These are phyloP conservation scores for Drosophila azteca DNA, from an alignment of 1,140 invertebrate genomes.

Conservation along the genomic window DNA sequence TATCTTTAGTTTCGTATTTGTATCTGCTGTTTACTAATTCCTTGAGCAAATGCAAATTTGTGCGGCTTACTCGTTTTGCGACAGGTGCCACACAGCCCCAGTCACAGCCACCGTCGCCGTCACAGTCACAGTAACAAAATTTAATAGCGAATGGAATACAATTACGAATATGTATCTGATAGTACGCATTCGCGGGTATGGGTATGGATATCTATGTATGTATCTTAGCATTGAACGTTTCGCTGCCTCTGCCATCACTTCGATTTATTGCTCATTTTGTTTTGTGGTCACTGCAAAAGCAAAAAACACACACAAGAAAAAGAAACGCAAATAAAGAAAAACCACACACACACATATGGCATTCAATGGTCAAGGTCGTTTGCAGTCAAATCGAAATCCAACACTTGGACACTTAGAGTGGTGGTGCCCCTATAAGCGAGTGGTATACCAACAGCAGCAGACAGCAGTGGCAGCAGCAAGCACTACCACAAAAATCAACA, in stretches of 20 bases:
- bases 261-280: conserved; percentile 77
- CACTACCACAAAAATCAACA: conserved; percentile 18
- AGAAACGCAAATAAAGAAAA: conserved; percentile 20
- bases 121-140: conserved; percentile 19
- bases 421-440: background rate
- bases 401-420: conserved; percentile 3
- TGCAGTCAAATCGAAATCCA: conserved; percentile 69
- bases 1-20: conserved; percentile 60
- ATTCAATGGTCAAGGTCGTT: conserved; percentile 81
- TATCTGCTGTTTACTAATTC: conserved; percentile 63
- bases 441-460: conserved; percentile 14
- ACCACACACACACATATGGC: no score
- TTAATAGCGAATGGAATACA: conserved; percentile 30
- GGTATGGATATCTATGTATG: conserved; percentile 21
- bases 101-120: conserved; percentile 13
- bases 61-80: conserved; percentile 58
- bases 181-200: conserved; percentile 31
- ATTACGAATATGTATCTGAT: conserved; percentile 47
- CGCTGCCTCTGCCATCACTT: conserved; percentile 59
- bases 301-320: conserved; percentile 37
- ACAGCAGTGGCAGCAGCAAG: conserved; percentile 26
- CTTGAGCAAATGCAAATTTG: conserved; percentile 71
- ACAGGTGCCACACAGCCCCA: conserved; percentile 60
- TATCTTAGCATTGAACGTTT: conserved; percentile 42
- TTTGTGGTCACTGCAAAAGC: conserved; percentile 61